Conservation (phyloP, 2,797 vertebrate genomes). For the Decapterus maruadsi region DNA sequence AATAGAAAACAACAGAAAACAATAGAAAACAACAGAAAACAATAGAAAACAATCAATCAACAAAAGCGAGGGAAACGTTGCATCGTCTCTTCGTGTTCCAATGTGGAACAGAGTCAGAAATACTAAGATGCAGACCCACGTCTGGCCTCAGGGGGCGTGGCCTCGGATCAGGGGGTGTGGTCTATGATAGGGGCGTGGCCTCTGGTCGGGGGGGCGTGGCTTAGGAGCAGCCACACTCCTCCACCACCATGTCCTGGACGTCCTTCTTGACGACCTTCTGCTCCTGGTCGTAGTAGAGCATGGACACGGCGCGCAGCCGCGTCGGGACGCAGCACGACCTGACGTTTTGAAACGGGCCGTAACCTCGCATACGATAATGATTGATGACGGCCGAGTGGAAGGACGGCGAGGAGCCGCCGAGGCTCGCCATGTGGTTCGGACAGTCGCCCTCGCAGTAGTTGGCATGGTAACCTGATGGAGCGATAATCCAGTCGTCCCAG, state of each 20-base stretch:
- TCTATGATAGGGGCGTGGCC: too few species aligned
- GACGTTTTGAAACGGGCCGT: constrained; percentile 92
- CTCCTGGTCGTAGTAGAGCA: constrained; percentile 97
- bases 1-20: constrained; percentile 6
- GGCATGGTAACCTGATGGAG: constrained; percentile 94
- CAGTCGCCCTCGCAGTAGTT: constrained; percentile 99
- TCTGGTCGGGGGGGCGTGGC: neutral
- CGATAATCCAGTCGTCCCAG: constrained; percentile 99
- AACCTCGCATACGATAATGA: constrained; percentile 95
- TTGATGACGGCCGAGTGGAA: constrained; percentile 97
- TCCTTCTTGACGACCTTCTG: constrained; percentile 99
- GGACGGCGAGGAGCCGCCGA: constrained; percentile 90
- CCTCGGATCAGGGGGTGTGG: constrained; percentile 91
- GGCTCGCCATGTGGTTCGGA: constrained; percentile 92
- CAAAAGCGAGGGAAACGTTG: constrained; percentile 82
- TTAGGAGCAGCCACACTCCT: constrained; percentile 95
- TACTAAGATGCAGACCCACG: neutral
- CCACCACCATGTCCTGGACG: constrained; percentile 98
- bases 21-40: constrained; percentile 10
- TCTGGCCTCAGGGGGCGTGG: neutral
- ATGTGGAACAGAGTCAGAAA: constrained; percentile 73
- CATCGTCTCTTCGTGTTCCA: constrained; percentile 88
- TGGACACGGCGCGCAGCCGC: constrained; percentile 95
- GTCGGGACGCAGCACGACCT: constrained; percentile 97
- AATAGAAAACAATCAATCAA: neutral